Conservation (phyloP, 2,113 vertebrate species). For the Pardalotus punctatus region DNA sequence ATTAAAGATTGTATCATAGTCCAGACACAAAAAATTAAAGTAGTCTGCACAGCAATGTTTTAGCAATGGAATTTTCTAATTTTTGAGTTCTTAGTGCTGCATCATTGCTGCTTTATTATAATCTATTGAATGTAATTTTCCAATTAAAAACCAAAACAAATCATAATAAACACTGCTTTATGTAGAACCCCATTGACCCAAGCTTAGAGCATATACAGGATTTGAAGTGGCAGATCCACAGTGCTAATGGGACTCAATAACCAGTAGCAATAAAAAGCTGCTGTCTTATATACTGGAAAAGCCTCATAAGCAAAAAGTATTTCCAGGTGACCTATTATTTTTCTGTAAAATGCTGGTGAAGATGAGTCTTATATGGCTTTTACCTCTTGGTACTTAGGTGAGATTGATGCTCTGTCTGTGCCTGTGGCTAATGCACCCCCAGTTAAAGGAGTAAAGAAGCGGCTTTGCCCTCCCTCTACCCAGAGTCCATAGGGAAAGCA, state of each 20-base stretch:
- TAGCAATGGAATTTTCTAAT: background rate
- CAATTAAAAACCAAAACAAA: background rate
- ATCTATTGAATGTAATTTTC: background rate
- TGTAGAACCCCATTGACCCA: background rate
- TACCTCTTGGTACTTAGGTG: background rate
- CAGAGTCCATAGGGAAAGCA: background rate
- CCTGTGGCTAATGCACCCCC: background rate
- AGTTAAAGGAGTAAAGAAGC: background rate
- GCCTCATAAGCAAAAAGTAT: background rate
- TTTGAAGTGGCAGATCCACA: background rate
- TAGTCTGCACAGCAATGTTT: background rate
- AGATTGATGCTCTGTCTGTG: background rate
- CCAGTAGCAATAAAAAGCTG: background rate
- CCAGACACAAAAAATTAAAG: background rate
- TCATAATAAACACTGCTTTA: background rate
- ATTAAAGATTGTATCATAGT: slow-evolving; percentile 45
- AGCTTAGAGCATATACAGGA: background rate
- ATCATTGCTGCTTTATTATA: background rate
- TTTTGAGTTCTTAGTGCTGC: background rate
- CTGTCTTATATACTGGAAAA: background rate
- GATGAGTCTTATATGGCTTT: background rate
- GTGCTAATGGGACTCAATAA: background rate
- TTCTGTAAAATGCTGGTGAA: background rate
- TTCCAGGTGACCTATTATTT: background rate
- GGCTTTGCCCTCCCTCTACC: background rate